Conservation (phyloP, 53 echinoderm and acorn worm species). For the Crossaster papposus region DNA sequence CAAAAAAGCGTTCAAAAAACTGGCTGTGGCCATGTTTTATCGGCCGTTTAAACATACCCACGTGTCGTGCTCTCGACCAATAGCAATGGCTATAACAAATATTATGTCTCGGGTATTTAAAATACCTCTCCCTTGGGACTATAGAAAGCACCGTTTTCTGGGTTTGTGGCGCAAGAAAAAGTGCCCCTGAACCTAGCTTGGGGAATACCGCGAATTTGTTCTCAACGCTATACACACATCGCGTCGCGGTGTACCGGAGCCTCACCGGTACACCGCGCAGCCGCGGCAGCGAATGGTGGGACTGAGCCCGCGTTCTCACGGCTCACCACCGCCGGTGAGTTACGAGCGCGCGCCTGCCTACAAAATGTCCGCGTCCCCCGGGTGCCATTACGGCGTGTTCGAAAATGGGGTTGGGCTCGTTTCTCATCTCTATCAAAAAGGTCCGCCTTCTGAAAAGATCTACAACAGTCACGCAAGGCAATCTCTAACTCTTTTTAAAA, state of each 20-base stretch:
- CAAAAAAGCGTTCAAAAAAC: too few species aligned
- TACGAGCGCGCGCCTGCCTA: conserved; percentile 57
- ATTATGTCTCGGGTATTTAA: not conserved
- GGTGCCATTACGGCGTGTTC: conserved; percentile 42
- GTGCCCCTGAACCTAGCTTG: conserved; percentile 47
- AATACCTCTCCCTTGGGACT: conserved; percentile 2
- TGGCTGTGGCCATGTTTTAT: too few species aligned
- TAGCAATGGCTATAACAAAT: too few species aligned
- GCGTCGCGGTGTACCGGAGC: not conserved
- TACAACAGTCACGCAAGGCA: conserved; percentile 28
- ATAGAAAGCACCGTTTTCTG: not conserved
- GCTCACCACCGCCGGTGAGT: conserved; percentile 30
- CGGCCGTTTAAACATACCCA: too few species aligned
- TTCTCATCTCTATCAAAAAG: conserved; percentile 25
- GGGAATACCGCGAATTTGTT: conserved; percentile 46
- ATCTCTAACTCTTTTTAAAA: not conserved
- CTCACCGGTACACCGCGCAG: too few species aligned
- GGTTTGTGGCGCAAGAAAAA: conserved; percentile 38
- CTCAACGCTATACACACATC: conserved; percentile 24
- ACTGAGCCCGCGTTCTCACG: conserved; percentile 38
- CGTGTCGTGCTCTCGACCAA: too few species aligned
- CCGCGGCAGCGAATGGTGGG: conserved; percentile 28
- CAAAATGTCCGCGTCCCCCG: conserved; percentile 36
- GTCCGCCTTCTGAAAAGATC: conserved; percentile 3
- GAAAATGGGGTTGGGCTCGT: conserved; percentile 31